Percentiles rank a stretch among this genome's conserved stretches.
Conservation (phyloP, 2,113 vertebrate genomes). For the Salminus brasiliensis region DNA sequence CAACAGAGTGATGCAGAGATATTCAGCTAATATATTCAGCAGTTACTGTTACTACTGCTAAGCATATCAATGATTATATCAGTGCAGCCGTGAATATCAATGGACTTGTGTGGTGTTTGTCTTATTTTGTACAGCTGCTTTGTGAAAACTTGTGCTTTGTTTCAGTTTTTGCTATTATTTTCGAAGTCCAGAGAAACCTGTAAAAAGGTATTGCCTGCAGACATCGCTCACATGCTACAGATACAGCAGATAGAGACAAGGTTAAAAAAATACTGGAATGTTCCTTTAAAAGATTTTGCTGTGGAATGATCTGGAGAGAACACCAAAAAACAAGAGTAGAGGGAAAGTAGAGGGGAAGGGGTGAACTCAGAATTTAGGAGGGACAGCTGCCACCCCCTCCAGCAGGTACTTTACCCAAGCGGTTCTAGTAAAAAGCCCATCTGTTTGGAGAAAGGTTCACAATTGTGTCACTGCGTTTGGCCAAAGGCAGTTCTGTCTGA, state of each 20-base stretch:
- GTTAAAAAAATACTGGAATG: neutral
- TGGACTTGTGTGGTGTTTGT: no score
- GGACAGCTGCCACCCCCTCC: conserved; percentile 74
- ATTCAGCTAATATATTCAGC: no score
- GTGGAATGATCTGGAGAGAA: neutral
- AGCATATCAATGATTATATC: no score
- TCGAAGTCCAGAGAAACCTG: no score
- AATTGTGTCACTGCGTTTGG: conserved; percentile 69
- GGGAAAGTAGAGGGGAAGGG: conserved; percentile 30
- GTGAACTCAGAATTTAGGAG: conserved; percentile 68
- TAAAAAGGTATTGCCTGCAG: no score
- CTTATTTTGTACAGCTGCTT: no score
- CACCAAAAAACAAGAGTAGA: neutral
- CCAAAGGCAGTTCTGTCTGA: conserved; percentile 68
- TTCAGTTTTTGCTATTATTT: no score
- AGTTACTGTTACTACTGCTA: no score
- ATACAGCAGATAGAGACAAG: neutral
- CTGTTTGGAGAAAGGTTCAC: conserved; percentile 68
- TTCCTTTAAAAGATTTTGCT: neutral
- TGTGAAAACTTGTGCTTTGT: no score
- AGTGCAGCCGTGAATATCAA: no score
- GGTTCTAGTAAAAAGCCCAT: conserved; percentile 75
- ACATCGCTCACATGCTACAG: neutral
- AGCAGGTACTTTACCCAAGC: conserved; percentile 75
- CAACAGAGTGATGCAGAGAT: no score